Conservation (phyloP, 2,113 vertebrate species). For the Geococcyx californianus region DNA sequence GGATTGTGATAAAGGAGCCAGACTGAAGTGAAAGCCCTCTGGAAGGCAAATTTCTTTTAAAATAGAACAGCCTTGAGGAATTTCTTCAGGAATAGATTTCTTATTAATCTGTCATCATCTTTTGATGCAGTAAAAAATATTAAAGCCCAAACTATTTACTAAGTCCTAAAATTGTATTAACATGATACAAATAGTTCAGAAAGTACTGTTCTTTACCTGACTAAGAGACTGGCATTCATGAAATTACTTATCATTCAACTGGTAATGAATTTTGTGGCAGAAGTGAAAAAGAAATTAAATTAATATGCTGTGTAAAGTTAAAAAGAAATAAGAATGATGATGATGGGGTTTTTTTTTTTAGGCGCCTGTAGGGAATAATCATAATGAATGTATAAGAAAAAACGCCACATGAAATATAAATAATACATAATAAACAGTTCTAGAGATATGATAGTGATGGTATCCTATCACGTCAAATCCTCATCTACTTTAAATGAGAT, state of each 20-base stretch:
- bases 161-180: neutral
- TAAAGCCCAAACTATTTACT: neutral
- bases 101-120: neutral
- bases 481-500: slow-evolving; percentile 18
- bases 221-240: neutral
- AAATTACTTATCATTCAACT: neutral
- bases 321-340: neutral
- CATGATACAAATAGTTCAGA: neutral
- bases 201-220: neutral
- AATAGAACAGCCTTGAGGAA: neutral
- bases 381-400: neutral
- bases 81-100: neutral
- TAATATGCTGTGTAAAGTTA: neutral
- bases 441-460: neutral
- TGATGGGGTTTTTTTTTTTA: neutral
- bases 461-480: neutral
- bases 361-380: neutral
- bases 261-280: neutral
- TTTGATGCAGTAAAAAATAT: neutral
- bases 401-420: neutral
- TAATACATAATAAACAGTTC: neutral
- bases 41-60: neutral
- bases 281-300: neutral
- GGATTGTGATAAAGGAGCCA: neutral
- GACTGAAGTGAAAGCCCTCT: neutral